Conservation (phyloP, 2,113 vertebrate genomes). For the Tauraco erythrolophus region DNA sequence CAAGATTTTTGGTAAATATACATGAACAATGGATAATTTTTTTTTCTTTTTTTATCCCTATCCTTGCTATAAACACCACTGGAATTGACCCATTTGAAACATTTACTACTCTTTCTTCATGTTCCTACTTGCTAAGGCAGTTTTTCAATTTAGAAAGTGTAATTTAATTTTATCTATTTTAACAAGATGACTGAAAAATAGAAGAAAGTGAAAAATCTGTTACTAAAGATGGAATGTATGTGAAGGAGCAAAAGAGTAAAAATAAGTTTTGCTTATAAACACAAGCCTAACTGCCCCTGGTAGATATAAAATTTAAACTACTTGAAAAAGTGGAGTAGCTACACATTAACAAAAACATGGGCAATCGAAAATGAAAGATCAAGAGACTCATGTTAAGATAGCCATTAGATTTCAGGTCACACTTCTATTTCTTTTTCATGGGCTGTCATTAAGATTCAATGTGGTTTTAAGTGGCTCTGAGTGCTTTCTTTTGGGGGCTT, state of each 20-base stretch:
- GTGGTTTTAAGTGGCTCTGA: background rate
- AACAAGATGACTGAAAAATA: too few species aligned
- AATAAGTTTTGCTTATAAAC: background rate
- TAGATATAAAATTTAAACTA: background rate
- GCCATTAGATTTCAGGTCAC: background rate
- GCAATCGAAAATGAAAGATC: background rate
- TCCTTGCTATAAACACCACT: too few species aligned
- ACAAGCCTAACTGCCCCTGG: background rate
- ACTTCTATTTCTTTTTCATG: background rate
- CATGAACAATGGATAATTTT: background rate
- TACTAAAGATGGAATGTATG: background rate
- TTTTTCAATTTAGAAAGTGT: too few species aligned
- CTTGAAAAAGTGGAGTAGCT: background rate
- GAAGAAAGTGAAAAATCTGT: too few species aligned
- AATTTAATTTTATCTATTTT: too few species aligned
- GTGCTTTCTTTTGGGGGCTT: background rate
- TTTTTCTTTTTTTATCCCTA: background rate
- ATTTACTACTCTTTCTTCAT: too few species aligned
- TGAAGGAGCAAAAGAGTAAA: background rate
- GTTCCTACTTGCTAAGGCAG: too few species aligned
- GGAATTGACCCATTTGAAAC: too few species aligned
- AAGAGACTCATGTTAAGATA: background rate
- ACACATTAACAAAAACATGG: background rate
- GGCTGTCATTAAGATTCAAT: background rate
- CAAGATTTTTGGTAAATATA: background rate